Evolutionary conservation across 2,113 vertebrate genomes (phyloP), one percentile per base, ranked within the genome.

Genomic region (Neotoma lepida): DNA sequence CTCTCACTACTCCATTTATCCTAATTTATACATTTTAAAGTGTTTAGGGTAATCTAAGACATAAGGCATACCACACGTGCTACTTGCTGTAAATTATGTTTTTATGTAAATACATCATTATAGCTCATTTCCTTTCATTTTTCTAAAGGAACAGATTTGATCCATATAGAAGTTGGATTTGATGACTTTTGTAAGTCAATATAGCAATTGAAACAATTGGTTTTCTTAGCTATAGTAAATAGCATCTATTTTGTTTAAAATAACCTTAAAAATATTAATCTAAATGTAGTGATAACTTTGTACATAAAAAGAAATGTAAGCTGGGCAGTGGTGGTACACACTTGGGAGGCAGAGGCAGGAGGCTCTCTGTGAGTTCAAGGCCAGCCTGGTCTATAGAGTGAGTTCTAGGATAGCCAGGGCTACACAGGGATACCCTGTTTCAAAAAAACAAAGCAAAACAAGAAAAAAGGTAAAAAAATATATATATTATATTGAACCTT

Each of bases 221-320:
- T 94, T 90, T 64, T 58, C 91, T 95, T 81, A 46, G n/a, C 28
- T 78, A 24, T 90, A 41, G 97, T 97, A 97, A 95, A 94, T 90
- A 94, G 71, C 13, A 95, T 46, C 64, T 94, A 90, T 61, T 58
- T 33, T 73, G 33, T 56, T 95, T 94, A 24, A 77, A 82, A 18
- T 54, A 68, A 22, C 61, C 66, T 95, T 88, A 80, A 88, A 73
- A 64, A 68, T 51, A 44, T 70, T 71, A 76, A 33, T 89, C 5
- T 93, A 82, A 86, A n/a, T 81, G 77, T 77, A 86, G 22, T 82
- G 41, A 89, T 68, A 61, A 92, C 26, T 93, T 94, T 33, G 26
- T 78, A 58, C 20, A 80, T 26, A 26, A 61, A n/a, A n/a, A n/a
- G n/a, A n/a, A 82, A 18, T 24, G 0, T 49, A 85, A 63, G 8